Evolutionary conservation across 37 sponge, comb jelly and placozoan genomes (phyloP).

Genomic region (Crambe crambe): DNA sequence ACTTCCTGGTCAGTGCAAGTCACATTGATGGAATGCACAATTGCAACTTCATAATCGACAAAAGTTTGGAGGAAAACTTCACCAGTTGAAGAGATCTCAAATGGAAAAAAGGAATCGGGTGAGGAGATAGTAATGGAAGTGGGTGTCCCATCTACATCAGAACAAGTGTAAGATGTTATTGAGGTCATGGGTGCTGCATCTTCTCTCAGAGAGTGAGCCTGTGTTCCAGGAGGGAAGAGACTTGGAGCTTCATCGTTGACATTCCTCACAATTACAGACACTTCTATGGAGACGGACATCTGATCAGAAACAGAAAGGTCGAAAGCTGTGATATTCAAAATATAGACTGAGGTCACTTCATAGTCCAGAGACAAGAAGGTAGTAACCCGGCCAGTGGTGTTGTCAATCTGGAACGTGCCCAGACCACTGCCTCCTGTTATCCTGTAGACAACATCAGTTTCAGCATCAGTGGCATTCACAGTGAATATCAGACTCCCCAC

Average conservation of each 20-base stretch:
- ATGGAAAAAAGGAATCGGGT: slow-evolving; percentile 10
- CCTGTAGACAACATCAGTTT: slow-evolving; percentile 29
- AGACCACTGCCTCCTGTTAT: slow-evolving; percentile 60
- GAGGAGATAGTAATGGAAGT: slow-evolving; percentile 22
- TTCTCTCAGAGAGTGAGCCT: slow-evolving; percentile 16
- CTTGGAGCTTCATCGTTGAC: slow-evolving; percentile 39
- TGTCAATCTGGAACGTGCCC: slow-evolving; percentile 43
- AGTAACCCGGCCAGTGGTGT: slow-evolving; percentile 35
- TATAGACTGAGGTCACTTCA: slow-evolving; percentile 35
- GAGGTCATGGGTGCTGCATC: not conserved
- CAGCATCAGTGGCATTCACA: slow-evolving; percentile 52
- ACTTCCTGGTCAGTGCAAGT: slow-evolving; percentile 33
- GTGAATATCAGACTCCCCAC: slow-evolving; percentile 11
- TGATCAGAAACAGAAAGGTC: slow-evolving; percentile 33
- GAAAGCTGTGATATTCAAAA: slow-evolving; percentile 30
- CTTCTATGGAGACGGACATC: not conserved
- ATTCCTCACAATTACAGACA: slow-evolving; percentile 33
- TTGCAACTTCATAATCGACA: slow-evolving; percentile 41
- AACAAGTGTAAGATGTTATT: slow-evolving; percentile 34
- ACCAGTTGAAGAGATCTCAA: not conserved
- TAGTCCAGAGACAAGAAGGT: slow-evolving; percentile 39
- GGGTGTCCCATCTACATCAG: slow-evolving; percentile 41
- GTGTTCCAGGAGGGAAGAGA: slow-evolving; percentile 22
- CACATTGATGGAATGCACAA: slow-evolving; percentile 14
- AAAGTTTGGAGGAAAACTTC: slow-evolving; percentile 9